Conservation (phyloP, 2,113 vertebrate species). For the Stigmatopora argus region DNA sequence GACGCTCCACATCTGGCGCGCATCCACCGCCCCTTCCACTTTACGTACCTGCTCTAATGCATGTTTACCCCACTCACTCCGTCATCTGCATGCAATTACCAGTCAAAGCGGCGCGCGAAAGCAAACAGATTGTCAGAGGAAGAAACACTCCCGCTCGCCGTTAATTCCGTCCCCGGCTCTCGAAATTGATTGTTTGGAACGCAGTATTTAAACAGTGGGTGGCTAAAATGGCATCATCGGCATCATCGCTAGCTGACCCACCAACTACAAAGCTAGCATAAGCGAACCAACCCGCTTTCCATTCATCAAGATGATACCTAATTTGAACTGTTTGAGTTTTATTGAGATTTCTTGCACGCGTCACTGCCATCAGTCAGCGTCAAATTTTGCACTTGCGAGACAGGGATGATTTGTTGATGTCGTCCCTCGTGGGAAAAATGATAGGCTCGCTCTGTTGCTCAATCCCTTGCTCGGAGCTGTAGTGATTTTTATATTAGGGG, state of each 20-base stretch:
- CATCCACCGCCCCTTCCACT: neutral
- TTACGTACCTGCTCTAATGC: neutral
- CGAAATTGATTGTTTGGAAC: neutral
- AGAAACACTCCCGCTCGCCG: neutral
- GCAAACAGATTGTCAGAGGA: neutral
- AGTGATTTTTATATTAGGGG: neutral
- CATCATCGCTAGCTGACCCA: neutral
- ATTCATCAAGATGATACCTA: neutral
- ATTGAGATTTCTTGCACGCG: neutral
- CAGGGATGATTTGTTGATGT: neutral
- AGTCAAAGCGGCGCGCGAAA: neutral
- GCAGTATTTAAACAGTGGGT: neutral
- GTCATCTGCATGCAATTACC: neutral
- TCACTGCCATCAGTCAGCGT: neutral
- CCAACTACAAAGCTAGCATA: neutral
- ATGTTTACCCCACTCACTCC: neutral
- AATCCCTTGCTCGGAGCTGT: neutral
- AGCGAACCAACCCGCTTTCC: neutral
- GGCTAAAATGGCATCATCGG: neutral
- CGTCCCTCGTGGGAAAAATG: neutral
- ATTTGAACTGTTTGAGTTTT: neutral
- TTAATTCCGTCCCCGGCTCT: neutral
- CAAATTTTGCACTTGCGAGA: neutral
- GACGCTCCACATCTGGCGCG: slow-evolving; percentile 19
- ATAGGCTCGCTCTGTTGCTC: neutral